Percentiles rank a stretch among this genome's conserved stretches.
These are phyloP conservation scores for Maconellicoccus hirsutus DNA, from an alignment of 1,140 invertebrate genomes.

Conservation along the genomic window DNA sequence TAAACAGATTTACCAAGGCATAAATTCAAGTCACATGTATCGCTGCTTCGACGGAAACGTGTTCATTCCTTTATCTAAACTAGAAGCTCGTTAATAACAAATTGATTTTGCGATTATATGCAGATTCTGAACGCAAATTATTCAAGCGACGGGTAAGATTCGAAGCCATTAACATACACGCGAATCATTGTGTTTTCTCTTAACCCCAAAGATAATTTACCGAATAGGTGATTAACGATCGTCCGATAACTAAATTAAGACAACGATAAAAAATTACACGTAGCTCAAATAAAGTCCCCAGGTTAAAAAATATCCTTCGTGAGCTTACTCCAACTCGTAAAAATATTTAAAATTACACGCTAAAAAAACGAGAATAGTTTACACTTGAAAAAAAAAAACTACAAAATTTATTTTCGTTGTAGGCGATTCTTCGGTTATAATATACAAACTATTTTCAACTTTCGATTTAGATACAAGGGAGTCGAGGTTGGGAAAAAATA, in stretches of 20 bases:
- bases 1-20: neutral
- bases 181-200: neutral
- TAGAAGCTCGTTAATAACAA: constrained; percentile 4
- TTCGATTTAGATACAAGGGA: neutral
- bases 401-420: neutral
- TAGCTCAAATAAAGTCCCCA: no score
- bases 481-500: neutral
- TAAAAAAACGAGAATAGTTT: neutral
- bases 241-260: neutral
- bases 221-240: constrained; percentile 2
- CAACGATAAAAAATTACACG: neutral
- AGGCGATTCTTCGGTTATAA: neutral
- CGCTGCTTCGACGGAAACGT: neutral
- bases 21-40: neutral
- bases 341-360: neutral
- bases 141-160: neutral
- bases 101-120: constrained; percentile 5
- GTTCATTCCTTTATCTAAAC: constrained; percentile 2
- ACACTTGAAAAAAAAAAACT: neutral
- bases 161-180: neutral
- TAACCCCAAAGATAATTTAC: neutral
- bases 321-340: no score
- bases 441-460: constrained; percentile 1
- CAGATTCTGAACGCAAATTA: neutral
- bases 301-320: no score